Base-by-base conservation (phyloP, 2,113 vertebrate genomes). In the Cyprinodon variegatus region DNA sequence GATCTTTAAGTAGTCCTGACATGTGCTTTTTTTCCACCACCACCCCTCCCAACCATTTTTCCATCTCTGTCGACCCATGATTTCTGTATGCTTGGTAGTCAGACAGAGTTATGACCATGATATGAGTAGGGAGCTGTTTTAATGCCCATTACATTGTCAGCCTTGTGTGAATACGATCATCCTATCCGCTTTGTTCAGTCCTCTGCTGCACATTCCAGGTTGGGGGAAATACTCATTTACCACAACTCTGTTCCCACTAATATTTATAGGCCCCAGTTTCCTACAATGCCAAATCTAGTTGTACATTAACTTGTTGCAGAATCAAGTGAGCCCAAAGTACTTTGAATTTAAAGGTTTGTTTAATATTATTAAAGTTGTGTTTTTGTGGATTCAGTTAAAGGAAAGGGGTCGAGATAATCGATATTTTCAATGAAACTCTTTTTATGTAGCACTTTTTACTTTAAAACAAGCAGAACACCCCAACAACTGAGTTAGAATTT, bases 1-100 rank as follows among this genome's bases (percentile, higher is more conserved):
- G 81, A 75, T 70, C 84, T 82, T 38, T 67, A 70, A 87, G 81
- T 82, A 63, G 68, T 68, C 73, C 77, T 65, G 85, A 91, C 89
- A 82, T 74, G 70, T 63, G 40, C 71, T 82, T 86, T 20, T 81
- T 62, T 61, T 81, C 62, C 85, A 82, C 77, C 68, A 69, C 53
- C 0, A 22, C 36, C 48, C 60, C 22, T 6, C 60, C 11, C n/a
- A 3, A 37, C 61, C 22, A 61, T 61, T 61, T 61, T 61, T 61
- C 61, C 5, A 13, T 53, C 71, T 70, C 66, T 15, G 68, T 72
- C 66, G 11, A 63, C 71, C 79, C 38, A 13, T 67, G 78, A 66
- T 60, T 6, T 61, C 59, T 39, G 48, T n/a, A 5, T 57, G 73
- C 72, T 61, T 64, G 71, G 77, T 74, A 79, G 73, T 80, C 84